Evolutionary conservation across 92 coral and sea anemone genomes (phyloP).

Genomic region (Galaxea fascicularis): DNA sequence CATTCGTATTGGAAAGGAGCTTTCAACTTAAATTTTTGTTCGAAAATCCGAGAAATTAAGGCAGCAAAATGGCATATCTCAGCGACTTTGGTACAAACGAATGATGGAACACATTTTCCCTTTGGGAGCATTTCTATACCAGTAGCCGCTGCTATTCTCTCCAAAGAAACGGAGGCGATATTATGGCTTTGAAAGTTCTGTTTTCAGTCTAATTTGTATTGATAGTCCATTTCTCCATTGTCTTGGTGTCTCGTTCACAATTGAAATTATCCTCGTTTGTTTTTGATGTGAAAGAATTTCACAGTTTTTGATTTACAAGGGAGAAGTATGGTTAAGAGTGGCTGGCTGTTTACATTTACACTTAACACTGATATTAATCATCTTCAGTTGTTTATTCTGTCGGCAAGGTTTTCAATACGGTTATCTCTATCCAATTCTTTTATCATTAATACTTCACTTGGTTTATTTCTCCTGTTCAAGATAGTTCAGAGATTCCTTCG

Average conservation of each 20-base stretch:
- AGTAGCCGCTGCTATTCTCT: not conserved
- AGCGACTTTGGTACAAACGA: too few species aligned
- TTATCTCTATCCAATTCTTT: not conserved
- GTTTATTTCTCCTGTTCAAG: not conserved
- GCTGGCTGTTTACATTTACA: slow-evolving; percentile 9
- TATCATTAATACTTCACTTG: not conserved
- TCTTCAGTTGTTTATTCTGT: not conserved
- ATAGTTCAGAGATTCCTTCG: not conserved
- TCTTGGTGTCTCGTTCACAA: not conserved
- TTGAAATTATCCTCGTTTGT: not conserved
- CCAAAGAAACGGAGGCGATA: not conserved
- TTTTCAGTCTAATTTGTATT: not conserved
- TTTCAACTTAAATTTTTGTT: too few species aligned
- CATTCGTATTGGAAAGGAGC: too few species aligned
- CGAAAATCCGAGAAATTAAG: too few species aligned
- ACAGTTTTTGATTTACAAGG: slow-evolving; percentile 11
- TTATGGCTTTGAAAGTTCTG: too few species aligned
- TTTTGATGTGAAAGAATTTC: not conserved
- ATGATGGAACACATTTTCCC: too few species aligned
- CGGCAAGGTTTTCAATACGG: not conserved
- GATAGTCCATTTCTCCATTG: not conserved
- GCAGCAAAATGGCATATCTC: too few species aligned
- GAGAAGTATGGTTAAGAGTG: not conserved
- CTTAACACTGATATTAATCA: not conserved
- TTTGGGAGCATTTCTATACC: not conserved